These are phyloP conservation scores for Gryllus bimaculatus DNA, from an alignment of 1,140 invertebrate genomes.

Conservation along the genomic window DNA sequence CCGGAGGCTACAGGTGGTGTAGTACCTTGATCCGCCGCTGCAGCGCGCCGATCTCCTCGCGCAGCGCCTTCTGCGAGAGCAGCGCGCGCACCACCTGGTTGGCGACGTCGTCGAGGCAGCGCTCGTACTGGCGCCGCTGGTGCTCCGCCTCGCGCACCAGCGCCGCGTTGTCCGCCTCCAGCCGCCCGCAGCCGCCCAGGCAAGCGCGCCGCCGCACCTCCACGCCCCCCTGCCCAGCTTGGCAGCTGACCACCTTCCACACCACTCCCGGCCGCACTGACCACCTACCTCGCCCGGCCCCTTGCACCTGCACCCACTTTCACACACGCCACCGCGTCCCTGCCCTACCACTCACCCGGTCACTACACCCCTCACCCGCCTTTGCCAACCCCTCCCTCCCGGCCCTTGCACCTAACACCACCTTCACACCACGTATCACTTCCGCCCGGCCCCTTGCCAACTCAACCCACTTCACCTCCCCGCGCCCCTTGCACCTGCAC, in stretches of 20 bases:
- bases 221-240: constrained; percentile 32
- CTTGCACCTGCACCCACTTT: too few species aligned
- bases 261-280: not conserved
- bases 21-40: constrained; percentile 44
- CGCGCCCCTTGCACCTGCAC: too few species aligned
- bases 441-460: too few species aligned
- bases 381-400: constrained; percentile 40
- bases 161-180: constrained; percentile 51
- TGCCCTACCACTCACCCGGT: too few species aligned
- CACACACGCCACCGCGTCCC: too few species aligned
- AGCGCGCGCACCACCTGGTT: constrained; percentile 71
- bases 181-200: constrained; percentile 48
- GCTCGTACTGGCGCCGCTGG: constrained; percentile 57
- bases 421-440: not conserved
- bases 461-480: too few species aligned
- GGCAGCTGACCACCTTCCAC: not conserved
- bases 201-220: constrained; percentile 43
- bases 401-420: not conserved
- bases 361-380: constrained; percentile 53
- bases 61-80: constrained; percentile 66
- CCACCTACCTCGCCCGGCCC: too few species aligned
- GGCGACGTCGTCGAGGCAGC: constrained; percentile 66
- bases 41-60: constrained; percentile 54
- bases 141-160: constrained; percentile 49
- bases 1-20: too few species aligned